phyloP scores from a whole-genome alignment of 2,888 invertebrate species.

The Sinodicranocentrus sp. region DNA sequence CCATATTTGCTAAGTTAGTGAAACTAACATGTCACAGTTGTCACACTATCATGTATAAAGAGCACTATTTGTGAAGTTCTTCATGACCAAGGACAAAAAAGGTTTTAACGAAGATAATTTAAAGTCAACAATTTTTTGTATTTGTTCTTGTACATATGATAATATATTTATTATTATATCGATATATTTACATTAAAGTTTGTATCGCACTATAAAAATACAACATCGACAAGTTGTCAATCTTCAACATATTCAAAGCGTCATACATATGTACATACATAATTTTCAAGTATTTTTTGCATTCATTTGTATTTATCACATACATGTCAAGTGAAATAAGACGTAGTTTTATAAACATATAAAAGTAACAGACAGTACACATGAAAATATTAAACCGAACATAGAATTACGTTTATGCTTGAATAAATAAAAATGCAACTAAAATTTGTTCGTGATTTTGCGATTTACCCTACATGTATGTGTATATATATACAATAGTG shows the following conservation, averaged over 20 bases:
- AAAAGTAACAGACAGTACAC: slow-evolving; percentile 1
- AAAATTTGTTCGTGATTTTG: too few relatives aligned
- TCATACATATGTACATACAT: background rate
- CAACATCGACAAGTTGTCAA: slow-evolving; percentile 30
- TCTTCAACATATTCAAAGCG: background rate
- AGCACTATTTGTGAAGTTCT: too few relatives aligned
- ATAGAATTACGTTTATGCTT: background rate
- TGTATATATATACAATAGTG: background rate
- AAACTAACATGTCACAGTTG: too few relatives aligned
- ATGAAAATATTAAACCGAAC: background rate
- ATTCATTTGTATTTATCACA: background rate
- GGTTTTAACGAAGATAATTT: too few relatives aligned
- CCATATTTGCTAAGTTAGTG: too few relatives aligned
- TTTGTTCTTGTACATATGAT: background rate
- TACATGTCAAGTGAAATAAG: slow-evolving; percentile 9
- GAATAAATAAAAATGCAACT: background rate
- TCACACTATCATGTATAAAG: too few relatives aligned
- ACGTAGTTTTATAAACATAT: slow-evolving; percentile 6
- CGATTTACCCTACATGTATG: too few relatives aligned
- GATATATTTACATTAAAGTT: slow-evolving; percentile 23
- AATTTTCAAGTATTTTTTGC: slow-evolving; percentile 1
- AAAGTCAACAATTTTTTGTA: too few relatives aligned
- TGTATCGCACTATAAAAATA: slow-evolving; percentile 55
- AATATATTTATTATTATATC: background rate
- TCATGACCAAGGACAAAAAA: too few relatives aligned